phyloP scores from a whole-genome alignment of 2,113 vertebrate genomes.

The Asarcornis scutulata region DNA sequence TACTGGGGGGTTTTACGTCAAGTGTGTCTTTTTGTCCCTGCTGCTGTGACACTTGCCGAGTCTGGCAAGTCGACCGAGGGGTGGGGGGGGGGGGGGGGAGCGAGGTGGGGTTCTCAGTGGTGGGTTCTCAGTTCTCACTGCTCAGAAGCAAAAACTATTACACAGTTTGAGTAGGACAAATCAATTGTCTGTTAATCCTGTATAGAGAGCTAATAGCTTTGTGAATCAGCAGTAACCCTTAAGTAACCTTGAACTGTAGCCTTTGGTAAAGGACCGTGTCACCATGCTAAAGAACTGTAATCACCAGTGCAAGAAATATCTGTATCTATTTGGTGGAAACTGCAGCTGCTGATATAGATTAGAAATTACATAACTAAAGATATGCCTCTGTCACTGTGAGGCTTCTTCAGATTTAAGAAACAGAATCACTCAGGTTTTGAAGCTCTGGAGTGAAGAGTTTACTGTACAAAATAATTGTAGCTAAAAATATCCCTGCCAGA shows the following conservation, averaged over 20 bases:
- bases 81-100: too few relatives aligned
- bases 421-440: not conserved
- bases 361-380: not conserved
- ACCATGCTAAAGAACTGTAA: not conserved
- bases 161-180: not conserved
- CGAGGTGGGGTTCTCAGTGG: not conserved
- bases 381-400: not conserved
- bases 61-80: not conserved
- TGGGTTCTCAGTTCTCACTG: not conserved
- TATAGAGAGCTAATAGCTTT: not conserved
- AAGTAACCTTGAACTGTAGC: not conserved
- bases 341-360: not conserved
- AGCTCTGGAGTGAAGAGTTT: not conserved
- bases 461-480: not conserved
- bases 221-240: not conserved
- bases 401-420: not conserved
- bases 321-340: not conserved
- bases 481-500: not conserved
- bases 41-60: not conserved
- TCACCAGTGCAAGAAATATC: not conserved
- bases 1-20: not conserved
- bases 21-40: not conserved
- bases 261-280: not conserved
- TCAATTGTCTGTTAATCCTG: not conserved
- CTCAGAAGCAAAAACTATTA: not conserved